Evolutionary conservation across 2,113 vertebrate species (phyloP).

Genomic region (Chaetorhynchus papuensis): DNA sequence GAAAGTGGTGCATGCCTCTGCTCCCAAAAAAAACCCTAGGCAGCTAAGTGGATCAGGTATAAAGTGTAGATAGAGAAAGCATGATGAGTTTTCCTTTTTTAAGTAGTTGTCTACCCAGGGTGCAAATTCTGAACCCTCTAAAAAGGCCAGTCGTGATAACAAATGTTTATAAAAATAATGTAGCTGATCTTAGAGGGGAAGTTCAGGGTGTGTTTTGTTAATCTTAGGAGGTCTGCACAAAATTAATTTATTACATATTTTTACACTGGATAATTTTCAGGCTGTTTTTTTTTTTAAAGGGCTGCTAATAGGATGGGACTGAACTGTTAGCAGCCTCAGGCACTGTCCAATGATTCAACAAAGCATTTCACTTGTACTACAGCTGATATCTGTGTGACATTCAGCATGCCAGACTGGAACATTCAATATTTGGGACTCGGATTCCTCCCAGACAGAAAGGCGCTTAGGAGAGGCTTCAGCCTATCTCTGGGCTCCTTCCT

Average conservation of each 20-base stretch:
- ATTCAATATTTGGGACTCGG: background rate
- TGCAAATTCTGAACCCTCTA: background rate
- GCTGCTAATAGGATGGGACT: background rate
- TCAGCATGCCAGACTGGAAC: slow-evolving; percentile 8
- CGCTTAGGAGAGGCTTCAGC: background rate
- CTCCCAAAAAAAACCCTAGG: background rate
- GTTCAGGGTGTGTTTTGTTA: background rate
- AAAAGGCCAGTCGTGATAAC: background rate
- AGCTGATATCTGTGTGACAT: slow-evolving; percentile 8
- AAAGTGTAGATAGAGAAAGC: background rate
- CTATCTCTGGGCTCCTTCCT: background rate
- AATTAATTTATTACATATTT: background rate
- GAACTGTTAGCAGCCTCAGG: background rate
- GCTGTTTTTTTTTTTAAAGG: background rate
- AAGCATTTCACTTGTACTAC: slow-evolving; percentile 18
- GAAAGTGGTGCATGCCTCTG: background rate
- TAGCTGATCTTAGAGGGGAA: background rate
- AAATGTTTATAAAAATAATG: background rate
- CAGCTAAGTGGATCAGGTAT: background rate
- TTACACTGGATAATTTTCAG: background rate
- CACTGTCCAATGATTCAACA: background rate
- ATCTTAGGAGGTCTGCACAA: background rate
- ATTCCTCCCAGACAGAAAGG: slow-evolving; percentile 42
- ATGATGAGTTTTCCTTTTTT: background rate
- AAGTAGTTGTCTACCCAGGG: background rate